phyloP scores from a whole-genome alignment of 2,888 invertebrate genomes.

The Drosophila pseudotakahashii region DNA sequence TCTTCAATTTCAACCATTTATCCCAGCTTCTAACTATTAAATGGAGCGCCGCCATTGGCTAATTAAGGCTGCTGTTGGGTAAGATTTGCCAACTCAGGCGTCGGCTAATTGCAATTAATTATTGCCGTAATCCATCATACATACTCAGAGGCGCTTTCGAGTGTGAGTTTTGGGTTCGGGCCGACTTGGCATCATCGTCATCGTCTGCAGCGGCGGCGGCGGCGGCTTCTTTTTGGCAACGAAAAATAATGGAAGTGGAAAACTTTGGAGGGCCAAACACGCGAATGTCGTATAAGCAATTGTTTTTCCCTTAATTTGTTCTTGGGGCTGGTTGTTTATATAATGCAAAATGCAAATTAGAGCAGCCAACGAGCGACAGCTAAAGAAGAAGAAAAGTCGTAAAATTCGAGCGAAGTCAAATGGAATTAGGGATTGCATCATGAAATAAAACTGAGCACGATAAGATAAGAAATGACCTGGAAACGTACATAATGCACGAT shows the following conservation, averaged over 20 bases:
- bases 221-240: constrained; percentile 64
- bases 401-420: constrained; percentile 43
- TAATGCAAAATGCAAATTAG: constrained; percentile 73
- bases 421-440: constrained; percentile 56
- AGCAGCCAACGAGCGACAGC: constrained; percentile 24
- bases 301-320: constrained; percentile 38
- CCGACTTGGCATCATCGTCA: constrained; percentile 35
- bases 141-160: constrained; percentile 43
- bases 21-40: constrained; percentile 3
- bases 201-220: constrained; percentile 35
- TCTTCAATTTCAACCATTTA: not conserved
- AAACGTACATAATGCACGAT: not conserved
- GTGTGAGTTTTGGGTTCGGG: constrained; percentile 35
- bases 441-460: constrained; percentile 17
- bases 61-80: constrained; percentile 21
- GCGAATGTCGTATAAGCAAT: constrained; percentile 75
- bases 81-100: constrained; percentile 47
- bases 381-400: constrained; percentile 19
- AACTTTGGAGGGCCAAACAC: constrained; percentile 53
- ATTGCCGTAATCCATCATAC: constrained; percentile 74
- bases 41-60: constrained; percentile 33
- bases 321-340: constrained; percentile 38
- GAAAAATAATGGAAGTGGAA: constrained; percentile 34
- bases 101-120: constrained; percentile 74
- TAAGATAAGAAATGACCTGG: constrained; percentile 22